These are phyloP conservation scores for Protodeltote pygarga DNA, from an alignment of 2,888 invertebrate species.

Conservation along the genomic window DNA sequence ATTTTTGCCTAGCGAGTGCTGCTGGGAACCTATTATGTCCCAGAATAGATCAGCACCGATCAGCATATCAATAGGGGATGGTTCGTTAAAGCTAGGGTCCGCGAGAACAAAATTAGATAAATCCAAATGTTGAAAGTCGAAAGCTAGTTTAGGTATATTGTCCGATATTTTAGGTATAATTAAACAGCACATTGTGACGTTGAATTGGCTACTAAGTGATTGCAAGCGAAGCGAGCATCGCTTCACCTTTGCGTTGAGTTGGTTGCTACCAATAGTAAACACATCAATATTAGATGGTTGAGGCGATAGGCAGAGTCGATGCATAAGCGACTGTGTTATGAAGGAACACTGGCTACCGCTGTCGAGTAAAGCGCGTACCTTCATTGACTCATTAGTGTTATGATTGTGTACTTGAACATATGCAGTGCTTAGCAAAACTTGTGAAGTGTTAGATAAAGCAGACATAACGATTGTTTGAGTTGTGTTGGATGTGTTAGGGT, in stretches of 20 bases:
- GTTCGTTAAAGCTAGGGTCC: slow-evolving; percentile 28
- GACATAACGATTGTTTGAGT: too few species aligned
- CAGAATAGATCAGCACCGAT: slow-evolving; percentile 37
- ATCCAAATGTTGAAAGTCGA: slow-evolving; percentile 1
- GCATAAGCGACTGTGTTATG: slow-evolving; percentile 4
- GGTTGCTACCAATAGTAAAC: slow-evolving; percentile 10
- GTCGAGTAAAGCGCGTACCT: slow-evolving; percentile 2
- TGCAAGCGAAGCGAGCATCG: too few species aligned
- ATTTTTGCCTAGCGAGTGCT: slow-evolving; percentile 11
- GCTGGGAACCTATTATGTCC: slow-evolving; percentile 25
- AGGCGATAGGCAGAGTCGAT: slow-evolving; percentile 1
- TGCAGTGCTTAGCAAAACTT: slow-evolving; percentile 3
- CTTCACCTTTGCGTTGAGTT: not conserved
- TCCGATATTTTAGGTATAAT: too few species aligned
- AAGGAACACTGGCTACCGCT: slow-evolving; percentile 8
- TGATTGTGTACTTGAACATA: not conserved
- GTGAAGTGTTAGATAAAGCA: not conserved
- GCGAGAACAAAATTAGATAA: slow-evolving; percentile 13
- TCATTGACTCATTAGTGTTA: not conserved
- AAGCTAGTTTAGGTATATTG: not conserved
- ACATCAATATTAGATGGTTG: not conserved
- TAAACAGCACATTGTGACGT: too few species aligned
- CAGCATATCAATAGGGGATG: slow-evolving; percentile 23
- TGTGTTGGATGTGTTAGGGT: too few species aligned
- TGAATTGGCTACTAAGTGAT: too few species aligned